Percentiles rank a stretch among this genome's conserved stretches.
Evolutionary conservation across 1,140 invertebrate species (phyloP).

Genomic region (Euglossa dilemma): DNA sequence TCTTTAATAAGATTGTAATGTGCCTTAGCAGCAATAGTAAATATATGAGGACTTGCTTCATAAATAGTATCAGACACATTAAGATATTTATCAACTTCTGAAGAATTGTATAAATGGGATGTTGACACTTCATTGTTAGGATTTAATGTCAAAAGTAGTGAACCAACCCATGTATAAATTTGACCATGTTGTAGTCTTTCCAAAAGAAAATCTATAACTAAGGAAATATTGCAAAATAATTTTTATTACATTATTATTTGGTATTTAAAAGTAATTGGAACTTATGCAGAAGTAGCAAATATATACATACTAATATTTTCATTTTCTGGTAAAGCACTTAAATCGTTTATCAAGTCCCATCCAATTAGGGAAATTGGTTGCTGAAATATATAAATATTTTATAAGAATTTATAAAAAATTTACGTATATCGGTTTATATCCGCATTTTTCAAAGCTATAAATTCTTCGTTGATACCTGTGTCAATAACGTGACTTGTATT

Average conservation of each 20-base stretch:
- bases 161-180: conserved; percentile 78
- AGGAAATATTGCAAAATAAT: conserved; percentile 19
- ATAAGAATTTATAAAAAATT: neutral
- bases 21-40: conserved; percentile 44
- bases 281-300: neutral
- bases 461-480: neutral
- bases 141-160: conserved; percentile 74
- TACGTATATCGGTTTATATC: neutral
- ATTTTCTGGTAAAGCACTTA: conserved; percentile 67
- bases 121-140: conserved; percentile 60
- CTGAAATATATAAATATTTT: conserved; percentile 25
- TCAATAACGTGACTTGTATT: neutral
- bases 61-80: neutral
- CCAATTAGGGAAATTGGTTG: conserved; percentile 50
- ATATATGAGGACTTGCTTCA: conserved; percentile 49
- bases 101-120: conserved; percentile 33
- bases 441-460: conserved; percentile 24
- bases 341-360: conserved; percentile 69
- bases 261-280: neutral
- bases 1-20: conserved; percentile 38
- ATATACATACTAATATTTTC: conserved; percentile 65
- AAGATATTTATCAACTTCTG: conserved; percentile 13
- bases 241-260: neutral
- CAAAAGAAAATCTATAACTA: conserved; percentile 72
- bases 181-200: conserved; percentile 64